Conservation (phyloP, 1,140 invertebrate species). For the Hylaeus anthracinus region DNA sequence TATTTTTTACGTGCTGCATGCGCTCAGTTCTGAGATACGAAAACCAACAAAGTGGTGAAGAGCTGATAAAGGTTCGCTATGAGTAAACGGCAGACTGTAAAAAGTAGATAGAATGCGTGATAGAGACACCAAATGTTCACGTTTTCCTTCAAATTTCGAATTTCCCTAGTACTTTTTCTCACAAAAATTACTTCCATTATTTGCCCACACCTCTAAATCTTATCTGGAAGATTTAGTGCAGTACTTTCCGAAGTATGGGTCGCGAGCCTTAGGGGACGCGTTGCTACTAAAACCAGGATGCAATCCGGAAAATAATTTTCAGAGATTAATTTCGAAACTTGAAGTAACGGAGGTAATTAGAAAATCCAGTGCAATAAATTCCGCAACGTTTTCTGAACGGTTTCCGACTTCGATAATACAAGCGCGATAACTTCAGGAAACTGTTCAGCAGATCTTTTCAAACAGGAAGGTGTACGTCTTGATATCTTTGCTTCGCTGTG, state of each 20-base stretch:
- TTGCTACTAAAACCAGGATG: too few relatives aligned
- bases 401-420: constrained; percentile 9
- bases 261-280: too few relatives aligned
- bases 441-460: neutral
- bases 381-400: too few relatives aligned
- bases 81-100: neutral
- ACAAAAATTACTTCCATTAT: too few relatives aligned
- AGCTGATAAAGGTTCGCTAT: neutral
- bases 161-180: too few relatives aligned
- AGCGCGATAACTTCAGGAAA: neutral
- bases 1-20: neutral
- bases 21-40: too few relatives aligned
- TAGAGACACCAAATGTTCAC: neutral
- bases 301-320: too few relatives aligned
- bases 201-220: too few relatives aligned
- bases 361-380: neutral
- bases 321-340: too few relatives aligned
- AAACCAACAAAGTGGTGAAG: neutral
- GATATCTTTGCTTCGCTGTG: neutral
- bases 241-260: too few relatives aligned
- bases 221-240: too few relatives aligned
- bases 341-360: too few relatives aligned
- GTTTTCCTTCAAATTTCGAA: neutral
- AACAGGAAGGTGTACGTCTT: neutral
- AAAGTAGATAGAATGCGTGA: neutral